Evolutionary conservation across 2,797 vertebrate genomes (phyloP), one percentile per base, ranked within the genome.

Genomic region (Dendrocincla fuliginosa): DNA sequence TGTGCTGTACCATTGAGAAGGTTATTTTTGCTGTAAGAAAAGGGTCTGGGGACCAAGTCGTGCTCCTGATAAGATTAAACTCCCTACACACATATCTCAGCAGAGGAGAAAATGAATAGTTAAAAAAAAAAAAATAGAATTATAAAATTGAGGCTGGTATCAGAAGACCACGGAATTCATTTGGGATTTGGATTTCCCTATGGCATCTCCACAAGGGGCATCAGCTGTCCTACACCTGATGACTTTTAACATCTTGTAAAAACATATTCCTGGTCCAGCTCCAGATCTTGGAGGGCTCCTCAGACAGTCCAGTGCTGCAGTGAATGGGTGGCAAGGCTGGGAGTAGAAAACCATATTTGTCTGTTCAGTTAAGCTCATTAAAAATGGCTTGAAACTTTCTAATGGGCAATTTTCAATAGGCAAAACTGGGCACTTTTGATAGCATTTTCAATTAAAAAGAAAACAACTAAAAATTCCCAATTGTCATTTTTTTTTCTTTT

Each of bases 141-240:
- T 85, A 60, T 60, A 74, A 64, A 93, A 64, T 42, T 18, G 8
- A 12, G 79, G 60, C 32, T 60, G 32, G 10, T 44, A 32, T 47
- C 37, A 42, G 39, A 55, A 73, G 28, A 76, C 28, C 11, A 17
- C 10, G 28, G 55, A 37, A 79, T 69, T 39, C 3, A 42, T 55
- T 46, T 47, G 73, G n/a, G 42, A 18, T 60, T 49, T 42, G 65
- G 42, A 50, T 87, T 68, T 84, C 50, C 37, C 74, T 22, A 3
- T 0, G 0, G 50, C 46, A 88, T 30, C 16, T 60, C 28, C 6
- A 13, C 28, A 74, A 73, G 32, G 39, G 28, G 16, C 9, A 35
- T 35, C 53, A 57, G 46, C 11, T 53, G 16, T 82, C 49, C 63
- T 9, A 5, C n/a, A 39, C 18, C 16, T 1, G 2, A 13, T 3